Evolutionary conservation across 2,113 vertebrate genomes (phyloP), one percentile per base, ranked within the genome.

Genomic region (Merops nubicus): DNA sequence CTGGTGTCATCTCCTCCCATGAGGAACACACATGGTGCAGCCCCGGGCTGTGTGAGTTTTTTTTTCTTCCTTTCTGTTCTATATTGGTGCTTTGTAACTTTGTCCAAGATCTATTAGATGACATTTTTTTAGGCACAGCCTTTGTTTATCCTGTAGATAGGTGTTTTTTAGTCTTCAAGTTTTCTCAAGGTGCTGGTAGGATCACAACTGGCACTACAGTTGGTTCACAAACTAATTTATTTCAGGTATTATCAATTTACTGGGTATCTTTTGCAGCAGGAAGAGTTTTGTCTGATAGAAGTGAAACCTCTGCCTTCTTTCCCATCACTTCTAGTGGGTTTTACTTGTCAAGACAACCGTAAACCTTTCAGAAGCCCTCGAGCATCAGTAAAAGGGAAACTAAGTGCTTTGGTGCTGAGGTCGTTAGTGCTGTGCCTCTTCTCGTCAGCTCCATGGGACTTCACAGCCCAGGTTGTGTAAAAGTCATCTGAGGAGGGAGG

Each of bases 281-380:
- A 80, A 19, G 31, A 36, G 33, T 47, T 85, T 74, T 78, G 28
- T 26, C 60, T 43, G 50, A 38, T 12, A 18, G n/a, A 74, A 81
- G 4, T 57, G 67, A 48, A 82, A 43, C n/a, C 40, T 54, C 26
- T 65, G 31, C 42, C 18, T 40, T n/a, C 54, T 5, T 53, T 23
- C 28, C 60, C 79, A 62, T 11, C 51, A n/a, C n/a, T 73, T 47
- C 34, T 36, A 25, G 40, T 86, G 85, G 21, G 48, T 91, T 83
- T 96, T 33, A 16, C 28, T 60, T 18, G 11, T 77, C 28, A 13
- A 56, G 69, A 9, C 48, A 51, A 28, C 5, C 0, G 0, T 23
- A n/a, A 77, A 59, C 19, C 51, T 65, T 70, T 36, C 50, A 34
- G 38, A 57, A 43, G 18, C 48, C 56, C 36, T 42, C 43, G 22